Evolutionary conservation across 2,113 vertebrate genomes (phyloP), one percentile per base, ranked within the genome.

Genomic region (Mustela lutreola): DNA sequence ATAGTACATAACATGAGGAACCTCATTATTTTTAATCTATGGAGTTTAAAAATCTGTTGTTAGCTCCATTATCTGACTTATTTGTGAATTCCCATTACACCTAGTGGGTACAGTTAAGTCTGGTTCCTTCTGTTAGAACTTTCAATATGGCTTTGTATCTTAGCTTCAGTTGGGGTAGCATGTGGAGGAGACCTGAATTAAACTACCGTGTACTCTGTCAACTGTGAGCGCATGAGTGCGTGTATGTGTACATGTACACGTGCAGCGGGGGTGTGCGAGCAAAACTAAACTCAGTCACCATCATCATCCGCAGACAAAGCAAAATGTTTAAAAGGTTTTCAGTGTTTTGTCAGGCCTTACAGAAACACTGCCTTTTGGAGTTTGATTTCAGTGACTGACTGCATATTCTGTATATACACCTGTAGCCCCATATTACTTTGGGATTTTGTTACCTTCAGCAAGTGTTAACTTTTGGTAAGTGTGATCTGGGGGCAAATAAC

Each of bases 401-500:
- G 45, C 39, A 21, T 65, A 4, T 4, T 26, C 1, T 16, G 1
- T 31, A 1, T 15, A 31, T 62, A 45, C 2, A 56, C 24, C 19
- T 12, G 1, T 3, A 5, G 42, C 7, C 0, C 4, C 31, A 26
- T 15, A 10, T 39, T 33, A 5, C 67, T 56, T 0, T 10, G 42
- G 19, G 63, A 36, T 18, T 79, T 33, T 58, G 56, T 36, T 24
- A 53, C 65, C 39, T 21, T 48, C 39, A 4, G 24, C 8, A 33
- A 33, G 11, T 28, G 1, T 8, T 26, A 42, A 42, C 71, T 70
- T 53, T 81, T 76, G 91, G 76, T 31, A n/a, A 81, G 42, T 65
- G 33, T 62, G 21, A 39, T 53, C 73, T 26, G 1, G 22, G 58
- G 22, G 15, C 21, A 50, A 22, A 36, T 22, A 56, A 9, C 14